A percentile compares a stretch with the other conserved stretches of the same genome.
phyloP scores from a whole-genome alignment of 2,797 vertebrate species.

The Rhinatrema bivittatum region DNA sequence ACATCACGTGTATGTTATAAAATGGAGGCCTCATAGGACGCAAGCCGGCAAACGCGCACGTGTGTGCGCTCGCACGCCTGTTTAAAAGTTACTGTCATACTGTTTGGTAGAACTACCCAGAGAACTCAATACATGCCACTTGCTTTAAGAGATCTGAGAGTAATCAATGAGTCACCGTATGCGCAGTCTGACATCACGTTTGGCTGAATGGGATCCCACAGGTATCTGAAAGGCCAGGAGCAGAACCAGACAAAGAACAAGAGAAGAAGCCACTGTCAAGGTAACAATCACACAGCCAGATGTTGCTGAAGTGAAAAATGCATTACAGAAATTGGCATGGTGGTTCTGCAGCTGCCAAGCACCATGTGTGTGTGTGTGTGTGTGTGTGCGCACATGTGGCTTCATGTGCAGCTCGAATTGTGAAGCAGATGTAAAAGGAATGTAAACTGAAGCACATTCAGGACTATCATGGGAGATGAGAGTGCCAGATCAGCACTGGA shows the following conservation, averaged over 20 bases:
- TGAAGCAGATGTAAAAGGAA: not conserved
- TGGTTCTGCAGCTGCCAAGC: conserved; percentile 26
- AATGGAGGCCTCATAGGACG: no score
- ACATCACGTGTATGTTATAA: no score
- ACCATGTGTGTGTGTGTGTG: no score
- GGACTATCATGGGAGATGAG: no score
- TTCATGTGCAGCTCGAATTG: not conserved
- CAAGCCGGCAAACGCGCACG: no score
- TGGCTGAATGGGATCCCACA: conserved; percentile 14
- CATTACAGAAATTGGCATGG: conserved; percentile 19
- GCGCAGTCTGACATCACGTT: conserved; percentile 25
- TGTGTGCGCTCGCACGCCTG: no score
- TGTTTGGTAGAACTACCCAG: no score
- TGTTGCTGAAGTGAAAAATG: conserved; percentile 18
- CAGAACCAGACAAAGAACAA: conserved; percentile 1
- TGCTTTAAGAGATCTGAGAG: no score
- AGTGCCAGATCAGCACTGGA: no score
- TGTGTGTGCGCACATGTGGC: not conserved
- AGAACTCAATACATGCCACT: no score
- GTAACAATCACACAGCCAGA: conserved; percentile 21
- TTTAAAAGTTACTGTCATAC: no score
- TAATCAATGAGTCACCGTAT: conserved; percentile 24
- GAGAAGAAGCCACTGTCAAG: conserved; percentile 21
- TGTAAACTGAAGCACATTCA: no score
- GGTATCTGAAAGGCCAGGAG: conserved; percentile 14